Evolutionary conservation across 2,797 vertebrate species (phyloP), one percentile per base, ranked within the genome.

Genomic region (Hydrocynus forskahlii): DNA sequence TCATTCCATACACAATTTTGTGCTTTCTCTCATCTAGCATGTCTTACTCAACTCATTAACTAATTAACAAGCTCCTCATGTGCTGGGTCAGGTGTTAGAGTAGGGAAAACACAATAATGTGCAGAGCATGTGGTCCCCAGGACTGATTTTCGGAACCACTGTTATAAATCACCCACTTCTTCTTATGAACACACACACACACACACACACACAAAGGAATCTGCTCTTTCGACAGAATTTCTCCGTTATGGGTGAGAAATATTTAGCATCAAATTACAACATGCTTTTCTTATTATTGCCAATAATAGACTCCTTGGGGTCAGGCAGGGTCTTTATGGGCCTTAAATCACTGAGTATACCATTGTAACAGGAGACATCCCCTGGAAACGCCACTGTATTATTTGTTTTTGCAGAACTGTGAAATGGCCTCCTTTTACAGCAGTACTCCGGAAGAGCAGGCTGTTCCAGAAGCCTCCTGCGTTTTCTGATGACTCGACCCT

Each of bases 401-500:
- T 74, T 80, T 74, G 60, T 73, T 80, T 35, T 29, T 43, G 29
- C 70, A 73, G 50, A n/a, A 38, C 52, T 57, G 50, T 55, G 70
- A 73, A 72, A 38, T 23, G 19, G 70, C 29, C 54, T n/a, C 70
- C 16, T 35, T 70, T 72, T 73, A 21, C 25, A 40, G 69, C 50
- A 19, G 48, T 54, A 10, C 23, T 54, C 25, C 14, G 57, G 45
- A 43, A 45, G 35, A 74, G 35, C 52, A 57, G 66, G 68, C 69
- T 80, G 50, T 57, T 75, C 77, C 69, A 79, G 81, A 84, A 80
- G 88, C 86, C 92, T 88, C 85, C 88, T 90, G 90, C 90, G 81
- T 92, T 89, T 90, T 88, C 88, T 92, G 89, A 93, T 93, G 91
- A 89, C 90, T 92, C 88, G 88, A 92, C 91, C 79, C 55, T 93